phyloP scores from a whole-genome alignment of 2,797 vertebrate genomes.

The Pangasius sanitwongsei region DNA sequence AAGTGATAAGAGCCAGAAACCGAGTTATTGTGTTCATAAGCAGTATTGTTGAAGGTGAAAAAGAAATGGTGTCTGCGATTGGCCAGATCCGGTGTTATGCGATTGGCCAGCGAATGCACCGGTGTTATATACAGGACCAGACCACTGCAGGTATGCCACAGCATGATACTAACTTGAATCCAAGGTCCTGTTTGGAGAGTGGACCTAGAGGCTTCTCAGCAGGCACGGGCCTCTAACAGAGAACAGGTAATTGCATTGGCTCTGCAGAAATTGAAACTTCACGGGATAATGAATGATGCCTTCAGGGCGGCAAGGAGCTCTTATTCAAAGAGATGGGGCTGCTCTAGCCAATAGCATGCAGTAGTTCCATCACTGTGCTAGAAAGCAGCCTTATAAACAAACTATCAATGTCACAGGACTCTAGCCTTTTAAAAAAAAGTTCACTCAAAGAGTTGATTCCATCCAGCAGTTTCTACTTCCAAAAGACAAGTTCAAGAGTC shows the following conservation, averaged over 20 bases:
- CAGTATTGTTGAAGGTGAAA: constrained; percentile 47
- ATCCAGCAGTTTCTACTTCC: constrained; percentile 23
- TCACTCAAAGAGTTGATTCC: constrained; percentile 25
- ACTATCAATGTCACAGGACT: constrained; percentile 51
- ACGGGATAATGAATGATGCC: constrained; percentile 72
- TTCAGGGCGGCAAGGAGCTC: constrained; percentile 55
- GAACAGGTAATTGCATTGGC: constrained; percentile 57
- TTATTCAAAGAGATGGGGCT: constrained; percentile 56
- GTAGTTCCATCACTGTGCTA: neutral
- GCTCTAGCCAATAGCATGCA: constrained; percentile 38
- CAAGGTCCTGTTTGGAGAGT: constrained; percentile 40
- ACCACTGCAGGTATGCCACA: constrained; percentile 10
- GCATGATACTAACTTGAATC: constrained; percentile 44
- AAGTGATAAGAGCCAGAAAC: neutral
- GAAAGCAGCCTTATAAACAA: constrained; percentile 37
- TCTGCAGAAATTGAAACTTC: constrained; percentile 65
- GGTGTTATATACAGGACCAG: constrained; percentile 39
- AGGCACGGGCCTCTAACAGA: constrained; percentile 32
- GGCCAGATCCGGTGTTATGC: constrained; percentile 11
- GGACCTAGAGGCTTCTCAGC: constrained; percentile 45
- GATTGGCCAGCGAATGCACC: neutral
- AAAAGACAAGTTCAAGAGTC: constrained; percentile 43
- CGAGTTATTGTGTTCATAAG: constrained; percentile 48
- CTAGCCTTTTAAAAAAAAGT: constrained; percentile 12
- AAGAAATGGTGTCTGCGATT: constrained; percentile 36